These are phyloP conservation scores for Oceanites oceanicus DNA, from an alignment of 2,113 vertebrate species.

Conservation along the genomic window DNA sequence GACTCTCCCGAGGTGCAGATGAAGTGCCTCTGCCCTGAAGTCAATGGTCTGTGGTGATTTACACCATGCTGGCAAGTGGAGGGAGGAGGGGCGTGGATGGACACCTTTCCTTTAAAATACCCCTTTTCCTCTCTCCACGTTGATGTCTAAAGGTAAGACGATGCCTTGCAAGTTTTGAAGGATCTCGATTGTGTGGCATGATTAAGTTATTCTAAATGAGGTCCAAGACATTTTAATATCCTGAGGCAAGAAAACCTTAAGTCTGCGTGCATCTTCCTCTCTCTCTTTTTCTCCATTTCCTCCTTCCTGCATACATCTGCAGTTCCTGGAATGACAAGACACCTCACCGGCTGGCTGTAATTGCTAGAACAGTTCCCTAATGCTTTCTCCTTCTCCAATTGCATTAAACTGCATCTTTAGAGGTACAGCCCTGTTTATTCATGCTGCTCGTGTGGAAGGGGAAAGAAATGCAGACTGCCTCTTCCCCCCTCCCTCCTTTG, in stretches of 20 bases:
- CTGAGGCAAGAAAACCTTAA: conserved; percentile 34
- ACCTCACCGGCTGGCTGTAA: conserved; percentile 25
- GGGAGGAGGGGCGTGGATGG: not conserved
- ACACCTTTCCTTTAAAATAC: conserved; percentile 43
- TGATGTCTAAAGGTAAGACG: not conserved
- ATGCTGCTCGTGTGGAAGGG: conserved; percentile 72
- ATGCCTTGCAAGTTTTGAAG: conserved; percentile 62
- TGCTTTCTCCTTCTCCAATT: conserved; percentile 49
- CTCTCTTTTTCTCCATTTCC: conserved; percentile 4
- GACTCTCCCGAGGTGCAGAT: not conserved
- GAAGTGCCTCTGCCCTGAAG: not conserved
- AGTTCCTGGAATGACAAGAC: conserved; percentile 42
- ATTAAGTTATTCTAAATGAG: conserved; percentile 65
- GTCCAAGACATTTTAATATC: conserved; percentile 52
- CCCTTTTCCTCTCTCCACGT: not conserved
- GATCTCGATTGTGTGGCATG: conserved; percentile 4
- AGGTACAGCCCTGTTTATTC: conserved; percentile 67
- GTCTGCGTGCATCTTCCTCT: conserved; percentile 4
- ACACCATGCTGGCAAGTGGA: not conserved
- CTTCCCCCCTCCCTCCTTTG: conserved; percentile 65
- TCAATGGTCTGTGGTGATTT: not conserved
- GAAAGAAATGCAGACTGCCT: conserved; percentile 75
- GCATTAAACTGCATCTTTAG: conserved; percentile 61
- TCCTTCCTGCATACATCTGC: conserved; percentile 36
- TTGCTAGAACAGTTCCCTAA: conserved; percentile 49